These are phyloP conservation scores for Notocelia uddmanniana DNA, from an alignment of 2,888 invertebrate species.

Conservation along the genomic window DNA sequence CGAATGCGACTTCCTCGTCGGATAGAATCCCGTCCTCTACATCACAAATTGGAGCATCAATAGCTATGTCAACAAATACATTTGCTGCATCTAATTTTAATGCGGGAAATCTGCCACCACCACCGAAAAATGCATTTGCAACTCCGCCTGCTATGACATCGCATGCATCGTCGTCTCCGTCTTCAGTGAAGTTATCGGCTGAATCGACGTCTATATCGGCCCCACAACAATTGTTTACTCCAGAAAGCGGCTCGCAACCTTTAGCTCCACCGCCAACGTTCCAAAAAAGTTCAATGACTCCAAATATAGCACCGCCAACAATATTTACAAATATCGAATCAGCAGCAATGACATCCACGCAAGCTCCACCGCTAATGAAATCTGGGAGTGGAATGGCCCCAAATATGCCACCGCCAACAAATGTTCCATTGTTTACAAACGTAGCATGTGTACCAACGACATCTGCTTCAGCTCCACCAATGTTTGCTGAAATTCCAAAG, in stretches of 20 bases:
- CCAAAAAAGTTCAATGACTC: not conserved
- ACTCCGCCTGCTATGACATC: not conserved
- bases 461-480: not conserved
- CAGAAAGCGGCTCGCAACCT: conserved; percentile 1
- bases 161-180: not conserved
- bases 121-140: conserved; percentile 5
- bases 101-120: conserved; percentile 14
- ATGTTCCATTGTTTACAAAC: not conserved
- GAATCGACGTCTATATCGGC: not conserved
- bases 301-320: not conserved
- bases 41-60: not conserved
- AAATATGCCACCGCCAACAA: not conserved
- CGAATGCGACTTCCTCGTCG: not conserved
- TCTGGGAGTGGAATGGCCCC: not conserved
- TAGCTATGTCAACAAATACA: not conserved
- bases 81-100: not conserved
- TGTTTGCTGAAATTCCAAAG: not conserved
- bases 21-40: not conserved
- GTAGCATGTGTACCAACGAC: not conserved
- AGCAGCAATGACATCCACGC: not conserved
- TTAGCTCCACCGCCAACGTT: conserved; percentile 10
- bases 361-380: conserved; percentile 4
- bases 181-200: not conserved
- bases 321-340: not conserved
- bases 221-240: conserved; percentile 1